These are phyloP conservation scores for Mustela lutreola DNA, from an alignment of 2,113 vertebrate genomes.

Conservation along the genomic window DNA sequence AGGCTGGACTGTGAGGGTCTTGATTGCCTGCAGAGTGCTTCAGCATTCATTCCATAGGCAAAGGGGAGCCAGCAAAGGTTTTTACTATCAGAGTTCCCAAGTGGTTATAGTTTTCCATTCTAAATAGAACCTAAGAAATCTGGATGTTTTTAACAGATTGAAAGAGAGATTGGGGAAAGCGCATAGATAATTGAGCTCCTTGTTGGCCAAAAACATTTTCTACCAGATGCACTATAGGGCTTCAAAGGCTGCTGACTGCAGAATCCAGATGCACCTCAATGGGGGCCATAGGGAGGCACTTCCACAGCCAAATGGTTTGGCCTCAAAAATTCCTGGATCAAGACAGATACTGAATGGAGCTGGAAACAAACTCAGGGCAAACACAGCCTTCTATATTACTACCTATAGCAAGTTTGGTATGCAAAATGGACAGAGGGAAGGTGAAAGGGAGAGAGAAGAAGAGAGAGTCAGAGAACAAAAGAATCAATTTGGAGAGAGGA, in stretches of 20 bases:
- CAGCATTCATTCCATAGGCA: background rate
- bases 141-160: constrained; percentile 80
- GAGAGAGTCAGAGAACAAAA: background rate
- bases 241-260: constrained; percentile 61
- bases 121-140: constrained; percentile 70
- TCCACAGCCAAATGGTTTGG: constrained; percentile 20
- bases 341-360: background rate
- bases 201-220: constrained; percentile 57
- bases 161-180: constrained; percentile 64
- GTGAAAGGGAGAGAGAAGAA: background rate
- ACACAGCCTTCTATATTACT: background rate
- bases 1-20: constrained; percentile 32
- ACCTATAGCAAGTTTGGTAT: background rate
- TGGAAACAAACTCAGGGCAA: constrained; percentile 11
- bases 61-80: constrained; percentile 31
- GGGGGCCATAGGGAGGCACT: background rate
- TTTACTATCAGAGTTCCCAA: constrained; percentile 62
- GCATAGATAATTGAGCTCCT: constrained; percentile 68
- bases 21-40: constrained; percentile 39
- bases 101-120: constrained; percentile 70
- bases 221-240: constrained; percentile 50
- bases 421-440: background rate
- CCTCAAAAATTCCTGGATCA: constrained; percentile 36
- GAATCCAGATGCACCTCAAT: constrained; percentile 57
- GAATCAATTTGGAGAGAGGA: background rate